Evolutionary conservation across 92 coral and sea anemone genomes (phyloP).

Genomic region (Virgularia gustaviana): DNA sequence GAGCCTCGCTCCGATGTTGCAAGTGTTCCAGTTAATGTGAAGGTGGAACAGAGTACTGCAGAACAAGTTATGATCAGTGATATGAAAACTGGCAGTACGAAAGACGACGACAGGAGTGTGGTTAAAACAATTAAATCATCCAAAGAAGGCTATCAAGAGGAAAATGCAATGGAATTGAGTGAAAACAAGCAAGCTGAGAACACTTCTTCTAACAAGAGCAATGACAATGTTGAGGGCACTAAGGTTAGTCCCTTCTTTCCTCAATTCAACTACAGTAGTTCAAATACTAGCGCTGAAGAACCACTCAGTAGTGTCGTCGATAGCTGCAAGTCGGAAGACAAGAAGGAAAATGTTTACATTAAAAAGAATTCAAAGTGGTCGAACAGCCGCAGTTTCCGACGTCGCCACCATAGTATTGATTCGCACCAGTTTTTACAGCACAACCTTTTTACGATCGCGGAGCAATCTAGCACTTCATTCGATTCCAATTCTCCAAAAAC

Average conservation of each 20-base stretch:
- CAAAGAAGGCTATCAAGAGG: not conserved
- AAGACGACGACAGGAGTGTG: not conserved
- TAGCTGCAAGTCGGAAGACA: slow-evolving; percentile 5
- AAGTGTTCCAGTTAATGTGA: not conserved
- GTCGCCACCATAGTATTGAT: slow-evolving; percentile 32
- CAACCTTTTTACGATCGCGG: slow-evolving; percentile 24
- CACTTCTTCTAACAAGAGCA: not conserved
- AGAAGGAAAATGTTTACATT: slow-evolving; percentile 18
- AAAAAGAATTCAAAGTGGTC: slow-evolving; percentile 36
- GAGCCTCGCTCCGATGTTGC: not conserved
- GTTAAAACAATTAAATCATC: not conserved
- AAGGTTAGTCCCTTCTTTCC: no score
- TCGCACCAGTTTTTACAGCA: not conserved
- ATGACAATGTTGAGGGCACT: not conserved
- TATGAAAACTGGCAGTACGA: not conserved
- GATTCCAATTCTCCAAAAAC: not conserved
- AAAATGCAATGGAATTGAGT: not conserved
- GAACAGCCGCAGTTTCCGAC: slow-evolving; percentile 9
- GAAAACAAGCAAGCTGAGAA: not conserved
- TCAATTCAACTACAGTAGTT: no score
- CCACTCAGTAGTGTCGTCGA: not conserved
- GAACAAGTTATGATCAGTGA: not conserved
- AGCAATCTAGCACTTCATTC: slow-evolving; percentile 23
- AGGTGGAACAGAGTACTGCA: not conserved
- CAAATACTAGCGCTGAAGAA: not conserved